Evolutionary conservation across 2,888 invertebrate species (phyloP), one percentile per base, ranked within the genome.

Genomic region (Liodrosophila aerea): DNA sequence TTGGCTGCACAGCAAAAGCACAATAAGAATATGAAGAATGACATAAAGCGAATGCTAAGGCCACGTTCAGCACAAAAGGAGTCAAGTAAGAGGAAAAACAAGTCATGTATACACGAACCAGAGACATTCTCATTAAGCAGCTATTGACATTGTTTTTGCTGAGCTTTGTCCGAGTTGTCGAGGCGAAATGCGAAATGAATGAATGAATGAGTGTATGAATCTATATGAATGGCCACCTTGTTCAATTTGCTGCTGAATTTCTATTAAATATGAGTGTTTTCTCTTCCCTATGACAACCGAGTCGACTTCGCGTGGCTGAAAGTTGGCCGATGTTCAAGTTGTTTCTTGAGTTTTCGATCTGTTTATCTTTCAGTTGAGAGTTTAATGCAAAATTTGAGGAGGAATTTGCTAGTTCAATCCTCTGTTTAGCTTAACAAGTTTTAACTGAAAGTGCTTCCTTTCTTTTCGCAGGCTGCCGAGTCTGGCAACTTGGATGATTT

Each of bases 401-500:
- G 22, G 3, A 22, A 2, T 41, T 41, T 41, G 22, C n/a, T n/a
- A n/a, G n/a, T n/a, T n/a, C n/a, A n/a, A n/a, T 18, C 4, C 13
- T 13, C 18, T 12, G 4, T 12, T 8, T 9, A 11, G 40, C 27
- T 27, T 18, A 39, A 22, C 39, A 39, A 22, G 5, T 16, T 18
- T 5, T 1, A 13, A 36, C 16, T 62, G 39, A 22, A 22, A 22
- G 22, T 22, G 22, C 5, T 22, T 41, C 15, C 34, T 27, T 22
- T 31, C 9, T 34, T 45, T 50, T 87, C 88, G 13, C 90, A 97
- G 96, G 95, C 95, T 15, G 96, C 96, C 0, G 95, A 95, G 86
- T 93, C 94, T 68, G 96, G 96, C 2, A 95, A 96, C 90, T 91
- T 95, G 46, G 95, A 95, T 61, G 95, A 95, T 82, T 96, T 97